phyloP scores from a whole-genome alignment of 2,888 invertebrate species.

The Latrodectus elegans region DNA sequence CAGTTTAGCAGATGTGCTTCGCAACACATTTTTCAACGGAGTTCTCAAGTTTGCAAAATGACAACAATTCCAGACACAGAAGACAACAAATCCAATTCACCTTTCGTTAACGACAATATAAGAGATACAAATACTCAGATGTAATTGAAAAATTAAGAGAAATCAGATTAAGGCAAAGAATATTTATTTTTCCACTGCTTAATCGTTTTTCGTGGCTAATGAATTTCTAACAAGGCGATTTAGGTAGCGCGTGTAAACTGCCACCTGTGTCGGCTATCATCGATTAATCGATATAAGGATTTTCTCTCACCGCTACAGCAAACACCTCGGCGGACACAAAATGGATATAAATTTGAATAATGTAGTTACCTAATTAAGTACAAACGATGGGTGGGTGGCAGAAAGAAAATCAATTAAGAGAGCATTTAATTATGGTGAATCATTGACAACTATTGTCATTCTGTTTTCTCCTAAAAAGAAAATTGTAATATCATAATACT shows the following conservation, averaged over 20 bases:
- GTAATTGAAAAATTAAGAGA: background rate
- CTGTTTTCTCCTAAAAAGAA: too few relatives aligned
- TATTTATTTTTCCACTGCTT: background rate
- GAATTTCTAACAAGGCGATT: slow-evolving; percentile 58
- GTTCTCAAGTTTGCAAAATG: too few relatives aligned
- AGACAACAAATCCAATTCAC: too few relatives aligned
- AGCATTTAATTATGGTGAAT: background rate
- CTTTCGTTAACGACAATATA: too few relatives aligned
- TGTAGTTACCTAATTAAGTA: background rate
- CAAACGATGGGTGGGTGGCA: background rate
- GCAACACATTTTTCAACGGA: too few relatives aligned
- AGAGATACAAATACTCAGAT: too few relatives aligned
- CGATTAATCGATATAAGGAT: slow-evolving; percentile 42
- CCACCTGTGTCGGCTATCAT: slow-evolving; percentile 39
- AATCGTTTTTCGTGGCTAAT: slow-evolving; percentile 36
- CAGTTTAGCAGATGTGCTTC: too few relatives aligned
- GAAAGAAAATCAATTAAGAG: background rate
- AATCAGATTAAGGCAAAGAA: background rate
- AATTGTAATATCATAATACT: too few relatives aligned
- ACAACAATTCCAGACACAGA: too few relatives aligned
- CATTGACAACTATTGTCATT: too few relatives aligned
- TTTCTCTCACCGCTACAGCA: slow-evolving; percentile 15
- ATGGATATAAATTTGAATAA: slow-evolving; percentile 35
- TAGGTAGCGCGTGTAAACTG: slow-evolving; percentile 37
- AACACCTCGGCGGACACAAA: slow-evolving; percentile 35